Percentiles rank a stretch among this genome's conserved stretches.
phyloP scores from a whole-genome alignment of 2,113 vertebrate species.

The Chrysochloris asiatica region DNA sequence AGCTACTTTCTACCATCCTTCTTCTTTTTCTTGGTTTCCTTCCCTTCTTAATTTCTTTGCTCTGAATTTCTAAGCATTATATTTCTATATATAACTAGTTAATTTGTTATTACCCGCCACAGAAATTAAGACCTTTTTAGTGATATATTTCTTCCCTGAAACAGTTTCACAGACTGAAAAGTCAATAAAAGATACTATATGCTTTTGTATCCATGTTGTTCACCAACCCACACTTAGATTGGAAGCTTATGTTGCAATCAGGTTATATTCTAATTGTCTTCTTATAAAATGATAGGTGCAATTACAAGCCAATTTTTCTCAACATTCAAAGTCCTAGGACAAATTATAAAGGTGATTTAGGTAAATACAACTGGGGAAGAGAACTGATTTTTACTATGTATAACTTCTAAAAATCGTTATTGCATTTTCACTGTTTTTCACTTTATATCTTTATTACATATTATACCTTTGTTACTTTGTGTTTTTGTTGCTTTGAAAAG shows the following conservation, averaged over 20 bases:
- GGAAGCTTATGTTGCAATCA: not conserved
- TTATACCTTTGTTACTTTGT: not conserved
- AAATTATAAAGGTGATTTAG: not conserved
- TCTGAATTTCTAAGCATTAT: not conserved
- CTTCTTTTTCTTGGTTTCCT: not conserved
- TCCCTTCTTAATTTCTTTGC: not conserved
- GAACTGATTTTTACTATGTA: not conserved
- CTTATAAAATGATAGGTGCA: not conserved
- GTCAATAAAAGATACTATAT: not conserved
- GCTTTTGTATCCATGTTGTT: not conserved
- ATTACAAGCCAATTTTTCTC: not conserved
- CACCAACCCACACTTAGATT: not conserved
- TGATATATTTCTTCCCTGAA: not conserved
- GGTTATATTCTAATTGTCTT: not conserved
- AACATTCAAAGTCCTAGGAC: not conserved
- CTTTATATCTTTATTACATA: not conserved
- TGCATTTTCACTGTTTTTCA: not conserved
- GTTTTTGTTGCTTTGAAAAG: constrained; percentile 3
- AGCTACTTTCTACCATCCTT: not conserved
- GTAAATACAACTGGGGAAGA: not conserved
- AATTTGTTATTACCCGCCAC: not conserved
- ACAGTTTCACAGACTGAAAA: not conserved
- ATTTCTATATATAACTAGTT: not conserved
- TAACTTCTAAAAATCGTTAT: not conserved
- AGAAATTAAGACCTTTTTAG: not conserved